phyloP scores from a whole-genome alignment of 1,140 invertebrate species.

The Nasonia giraulti region DNA sequence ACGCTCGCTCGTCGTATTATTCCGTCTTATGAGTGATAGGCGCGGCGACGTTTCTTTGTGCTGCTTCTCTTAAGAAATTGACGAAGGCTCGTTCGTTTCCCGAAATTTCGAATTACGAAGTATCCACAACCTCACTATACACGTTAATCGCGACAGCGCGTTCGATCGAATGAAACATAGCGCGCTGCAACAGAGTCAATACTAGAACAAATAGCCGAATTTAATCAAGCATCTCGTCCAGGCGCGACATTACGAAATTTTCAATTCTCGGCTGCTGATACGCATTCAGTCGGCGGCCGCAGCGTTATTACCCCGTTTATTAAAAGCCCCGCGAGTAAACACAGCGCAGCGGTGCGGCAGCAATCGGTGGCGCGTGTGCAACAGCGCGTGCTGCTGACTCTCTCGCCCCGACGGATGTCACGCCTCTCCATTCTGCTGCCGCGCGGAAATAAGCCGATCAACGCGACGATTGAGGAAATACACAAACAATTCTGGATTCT shows the following conservation, averaged over 20 bases:
- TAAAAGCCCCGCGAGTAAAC: constrained; percentile 25
- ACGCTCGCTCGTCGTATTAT: constrained; percentile 29
- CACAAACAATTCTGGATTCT: not conserved
- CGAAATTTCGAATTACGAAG: no score
- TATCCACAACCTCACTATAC: not conserved
- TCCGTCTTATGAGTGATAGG: not conserved
- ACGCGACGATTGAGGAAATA: constrained; percentile 11
- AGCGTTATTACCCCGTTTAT: constrained; percentile 25
- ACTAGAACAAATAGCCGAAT: not conserved
- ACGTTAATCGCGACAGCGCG: no score
- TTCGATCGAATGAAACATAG: no score
- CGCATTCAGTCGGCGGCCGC: not conserved
- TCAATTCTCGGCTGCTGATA: not conserved
- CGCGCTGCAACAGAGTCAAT: not conserved
- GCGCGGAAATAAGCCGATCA: constrained; percentile 6
- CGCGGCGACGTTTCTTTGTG: not conserved
- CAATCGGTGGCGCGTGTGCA: not conserved
- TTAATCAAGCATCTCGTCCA: not conserved
- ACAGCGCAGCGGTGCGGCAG: not conserved
- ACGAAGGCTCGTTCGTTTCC: not conserved
- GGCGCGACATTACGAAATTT: not conserved
- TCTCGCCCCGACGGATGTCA: constrained; percentile 7
- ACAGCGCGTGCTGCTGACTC: not conserved
- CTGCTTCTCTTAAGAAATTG: no score
- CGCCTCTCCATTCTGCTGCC: constrained; percentile 2